Base-by-base conservation (phyloP, 1,140 invertebrate species). In the Cyrtorhinus lividipennis region DNA sequence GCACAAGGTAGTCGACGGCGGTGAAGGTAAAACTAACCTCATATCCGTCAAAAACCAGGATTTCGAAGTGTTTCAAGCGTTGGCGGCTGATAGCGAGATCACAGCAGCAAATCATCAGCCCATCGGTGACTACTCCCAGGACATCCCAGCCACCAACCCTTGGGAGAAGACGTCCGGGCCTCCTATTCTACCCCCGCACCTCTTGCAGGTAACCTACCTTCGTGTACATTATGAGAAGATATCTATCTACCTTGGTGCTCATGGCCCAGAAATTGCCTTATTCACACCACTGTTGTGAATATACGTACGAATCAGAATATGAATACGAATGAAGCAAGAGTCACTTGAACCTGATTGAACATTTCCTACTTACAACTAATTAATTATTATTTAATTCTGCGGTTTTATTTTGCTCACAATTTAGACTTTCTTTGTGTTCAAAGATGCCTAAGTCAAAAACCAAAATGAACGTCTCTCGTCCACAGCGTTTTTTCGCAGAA, bases 11-110 rank as follows among this genome's bases (percentile, higher is more conserved):
- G 80, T 89, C 61, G 87, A 92, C 69, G 91, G 90, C 77, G 86
- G 86, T 48, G 82, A 88, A 72, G 92, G 92, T 23, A 90, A 90
- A 69, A 96, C 95, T 74, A 98, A 98, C 77, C 76, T 92, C 68
- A 85, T 97, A 18, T 83, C 82, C 38, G 93, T 98, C 18, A 92
- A 90, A 69, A 86, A 91, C 73, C 89, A 89, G 0, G 94, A 98
- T 73, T 98, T 98, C 79, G 94, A 97, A 79, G 94, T 97, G 38
- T 97, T 98, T 76, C 90, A 97, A 82, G 94, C 94, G 23, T 76
- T 98, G 62, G 93, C 88, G 59, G 92, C 92, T 71, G 94, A 97
- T 70, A 91, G 89, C 71, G 86, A 88, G 74, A 61, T 58, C 38
- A 59, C 56, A 18, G 10, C 46, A 13, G 45, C 62, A 18, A 67